Percentiles rank a stretch among this genome's conserved stretches.
Conservation (phyloP, 2,888 invertebrate genomes). For the Calameuta idolon region DNA sequence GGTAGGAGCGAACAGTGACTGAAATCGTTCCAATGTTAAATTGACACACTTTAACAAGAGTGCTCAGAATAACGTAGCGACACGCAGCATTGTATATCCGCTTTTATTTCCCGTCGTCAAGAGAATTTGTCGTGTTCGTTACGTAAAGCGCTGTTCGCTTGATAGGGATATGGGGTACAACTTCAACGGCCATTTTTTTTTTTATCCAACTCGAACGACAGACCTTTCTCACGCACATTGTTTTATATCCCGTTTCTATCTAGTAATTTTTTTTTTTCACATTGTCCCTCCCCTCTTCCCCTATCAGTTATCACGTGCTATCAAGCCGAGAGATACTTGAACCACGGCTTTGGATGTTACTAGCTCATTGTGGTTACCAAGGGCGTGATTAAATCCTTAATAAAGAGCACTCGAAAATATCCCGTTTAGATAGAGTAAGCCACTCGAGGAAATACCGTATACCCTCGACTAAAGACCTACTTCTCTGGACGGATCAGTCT, state of each 20-base stretch:
- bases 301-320: not conserved
- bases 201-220: not conserved
- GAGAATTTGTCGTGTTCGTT: not conserved
- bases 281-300: not conserved
- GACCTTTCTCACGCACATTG: not conserved
- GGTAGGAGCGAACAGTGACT: not conserved
- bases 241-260: not conserved
- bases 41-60: not conserved
- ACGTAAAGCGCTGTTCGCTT: not conserved
- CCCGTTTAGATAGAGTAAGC: not conserved
- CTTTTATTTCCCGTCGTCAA: not conserved
- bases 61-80: not conserved
- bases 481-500: not conserved
- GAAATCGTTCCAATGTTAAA: not conserved
- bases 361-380: not conserved
- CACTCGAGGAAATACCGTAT: not conserved
- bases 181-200: not conserved
- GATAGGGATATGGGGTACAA: not conserved
- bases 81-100: not conserved
- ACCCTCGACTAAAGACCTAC: not conserved
- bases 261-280: not conserved
- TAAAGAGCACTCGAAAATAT: not conserved
- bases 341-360: not conserved
- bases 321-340: not conserved
- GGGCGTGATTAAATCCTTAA: not conserved